Conservation (phyloP, 2,113 vertebrate species). For the Prionailurus viverrinus region DNA sequence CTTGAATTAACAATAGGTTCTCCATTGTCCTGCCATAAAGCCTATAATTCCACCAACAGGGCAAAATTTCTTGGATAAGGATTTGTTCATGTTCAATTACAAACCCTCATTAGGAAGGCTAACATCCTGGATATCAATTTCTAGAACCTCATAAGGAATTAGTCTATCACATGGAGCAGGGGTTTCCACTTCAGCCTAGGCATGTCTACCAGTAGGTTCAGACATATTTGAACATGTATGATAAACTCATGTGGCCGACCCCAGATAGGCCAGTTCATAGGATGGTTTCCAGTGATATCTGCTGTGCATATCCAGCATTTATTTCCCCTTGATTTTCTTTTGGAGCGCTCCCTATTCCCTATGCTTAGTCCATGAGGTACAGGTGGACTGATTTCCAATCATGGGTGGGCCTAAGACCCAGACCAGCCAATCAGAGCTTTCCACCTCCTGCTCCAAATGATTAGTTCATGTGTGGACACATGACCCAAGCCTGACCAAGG, state of each 20-base stretch:
- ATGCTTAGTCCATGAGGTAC: background rate
- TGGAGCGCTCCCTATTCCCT: background rate
- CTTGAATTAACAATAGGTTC: constrained; percentile 23
- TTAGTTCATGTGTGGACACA: background rate
- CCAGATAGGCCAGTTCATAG: background rate
- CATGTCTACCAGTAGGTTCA: background rate
- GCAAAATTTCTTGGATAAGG: background rate
- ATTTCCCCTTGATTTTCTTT: background rate
- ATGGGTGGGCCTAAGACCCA: background rate
- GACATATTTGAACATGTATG: background rate
- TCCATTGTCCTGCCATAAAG: background rate
- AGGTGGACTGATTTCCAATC: background rate
- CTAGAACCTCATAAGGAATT: background rate
- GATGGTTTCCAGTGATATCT: background rate
- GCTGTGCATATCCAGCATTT: background rate
- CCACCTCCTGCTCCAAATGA: background rate
- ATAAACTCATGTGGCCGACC: background rate
- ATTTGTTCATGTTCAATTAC: background rate
- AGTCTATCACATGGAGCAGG: background rate
- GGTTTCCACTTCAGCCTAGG: background rate
- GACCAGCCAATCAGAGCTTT: background rate
- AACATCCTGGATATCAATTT: background rate
- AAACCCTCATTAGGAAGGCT: constrained; percentile 10
- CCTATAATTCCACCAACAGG: background rate
- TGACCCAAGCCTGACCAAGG: background rate